Percentiles rank a stretch among this genome's conserved stretches.
Evolutionary conservation across 2,888 invertebrate species (phyloP).

Genomic region (Diplolepis rosae): DNA sequence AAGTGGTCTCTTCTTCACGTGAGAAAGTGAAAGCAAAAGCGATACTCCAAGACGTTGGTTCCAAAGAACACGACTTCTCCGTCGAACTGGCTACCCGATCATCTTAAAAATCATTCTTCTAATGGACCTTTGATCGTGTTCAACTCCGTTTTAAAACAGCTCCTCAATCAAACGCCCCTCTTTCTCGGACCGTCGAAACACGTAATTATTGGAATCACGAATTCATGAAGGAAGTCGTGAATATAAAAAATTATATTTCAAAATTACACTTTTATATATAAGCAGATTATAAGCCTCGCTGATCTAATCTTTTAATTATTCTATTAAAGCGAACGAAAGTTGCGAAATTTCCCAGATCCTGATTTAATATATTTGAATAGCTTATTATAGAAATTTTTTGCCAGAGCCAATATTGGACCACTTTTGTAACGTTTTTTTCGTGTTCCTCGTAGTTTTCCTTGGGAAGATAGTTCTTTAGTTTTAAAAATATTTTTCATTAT

Average conservation of each 20-base stretch:
- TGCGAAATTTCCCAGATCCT: not conserved
- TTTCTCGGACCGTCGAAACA: not conserved
- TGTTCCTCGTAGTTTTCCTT: no score
- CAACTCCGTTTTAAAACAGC: not conserved
- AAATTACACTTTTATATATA: not conserved
- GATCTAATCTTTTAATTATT: not conserved
- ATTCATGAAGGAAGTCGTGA: not conserved
- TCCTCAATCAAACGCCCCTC: not conserved
- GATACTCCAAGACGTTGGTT: not conserved
- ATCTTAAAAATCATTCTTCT: not conserved
- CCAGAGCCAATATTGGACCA: no score
- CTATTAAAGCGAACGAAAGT: not conserved
- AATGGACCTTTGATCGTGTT: not conserved
- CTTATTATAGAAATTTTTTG: no score
- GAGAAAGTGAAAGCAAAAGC: slow-evolving; percentile 1
- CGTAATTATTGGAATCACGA: not conserved
- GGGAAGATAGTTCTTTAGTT: no score
- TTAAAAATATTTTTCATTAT: no score
- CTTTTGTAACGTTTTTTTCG: no score
- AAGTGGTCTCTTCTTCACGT: not conserved
- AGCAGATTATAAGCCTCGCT: not conserved
- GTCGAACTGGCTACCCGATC: not conserved
- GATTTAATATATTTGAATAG: no score
- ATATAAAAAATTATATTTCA: not conserved
- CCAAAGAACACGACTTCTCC: not conserved